phyloP scores from a whole-genome alignment of 2,888 invertebrate genomes.

The Cybosia mesomella region DNA sequence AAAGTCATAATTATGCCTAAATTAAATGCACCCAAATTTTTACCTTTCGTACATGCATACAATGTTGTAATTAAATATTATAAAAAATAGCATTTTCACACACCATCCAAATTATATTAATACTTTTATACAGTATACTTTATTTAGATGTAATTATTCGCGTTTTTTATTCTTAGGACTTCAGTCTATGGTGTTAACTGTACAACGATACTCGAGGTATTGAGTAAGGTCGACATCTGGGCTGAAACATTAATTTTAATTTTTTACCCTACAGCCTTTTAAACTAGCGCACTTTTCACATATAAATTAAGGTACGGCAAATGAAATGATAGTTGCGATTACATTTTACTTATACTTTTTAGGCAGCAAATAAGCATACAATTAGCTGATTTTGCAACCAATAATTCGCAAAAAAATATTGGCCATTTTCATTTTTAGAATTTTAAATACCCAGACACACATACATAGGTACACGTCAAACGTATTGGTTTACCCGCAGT shows the following conservation, averaged over 20 bases:
- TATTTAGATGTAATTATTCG: not conserved
- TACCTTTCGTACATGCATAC: not conserved
- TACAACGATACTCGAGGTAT: too few relatives aligned
- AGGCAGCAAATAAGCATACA: not conserved
- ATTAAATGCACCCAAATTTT: too few relatives aligned
- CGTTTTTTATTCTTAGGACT: not conserved
- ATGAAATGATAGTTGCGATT: not conserved
- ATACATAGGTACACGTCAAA: too few relatives aligned
- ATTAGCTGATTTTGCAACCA: too few relatives aligned
- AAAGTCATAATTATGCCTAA: too few relatives aligned
- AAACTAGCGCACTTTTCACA: not conserved
- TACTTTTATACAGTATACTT: not conserved
- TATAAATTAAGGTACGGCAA: not conserved
- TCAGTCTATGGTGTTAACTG: too few relatives aligned
- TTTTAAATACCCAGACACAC: too few relatives aligned
- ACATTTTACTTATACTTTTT: not conserved
- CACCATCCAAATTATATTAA: not conserved
- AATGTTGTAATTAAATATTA: not conserved
- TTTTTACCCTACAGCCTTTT: not conserved
- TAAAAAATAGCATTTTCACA: conserved; percentile 1
- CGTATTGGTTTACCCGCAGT: too few relatives aligned
- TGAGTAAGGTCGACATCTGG: too few relatives aligned
- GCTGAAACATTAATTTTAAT: too few relatives aligned
- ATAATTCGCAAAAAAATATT: too few relatives aligned
- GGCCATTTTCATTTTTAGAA: not conserved